Percentiles rank a stretch among this genome's conserved stretches.
Conservation (phyloP, 2,888 invertebrate genomes). For the Podotricha telesiphe region DNA sequence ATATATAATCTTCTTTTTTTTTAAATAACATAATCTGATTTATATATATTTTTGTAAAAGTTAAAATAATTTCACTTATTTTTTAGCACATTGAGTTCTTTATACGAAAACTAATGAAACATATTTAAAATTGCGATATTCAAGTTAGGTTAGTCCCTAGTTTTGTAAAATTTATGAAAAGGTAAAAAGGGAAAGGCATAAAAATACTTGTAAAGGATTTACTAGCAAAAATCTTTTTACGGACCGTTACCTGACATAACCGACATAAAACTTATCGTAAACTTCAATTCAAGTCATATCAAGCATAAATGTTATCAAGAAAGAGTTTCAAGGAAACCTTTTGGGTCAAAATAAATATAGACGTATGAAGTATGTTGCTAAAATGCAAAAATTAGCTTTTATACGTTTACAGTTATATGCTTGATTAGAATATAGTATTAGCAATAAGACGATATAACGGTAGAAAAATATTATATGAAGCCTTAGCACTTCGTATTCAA, state of each 20-base stretch:
- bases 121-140: neutral
- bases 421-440: no score
- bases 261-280: conserved; percentile 40
- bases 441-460: no score
- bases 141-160: neutral
- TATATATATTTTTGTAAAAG: neutral
- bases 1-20: conserved; percentile 2
- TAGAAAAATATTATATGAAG: no score
- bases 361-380: neutral
- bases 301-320: conserved; percentile 32
- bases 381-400: no score
- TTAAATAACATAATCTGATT: neutral
- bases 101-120: neutral
- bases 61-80: neutral
- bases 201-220: conserved; percentile 29
- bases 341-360: conserved; percentile 1
- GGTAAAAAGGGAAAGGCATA: conserved; percentile 21
- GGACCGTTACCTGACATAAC: conserved; percentile 29
- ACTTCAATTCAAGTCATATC: conserved; percentile 36
- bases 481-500: no score
- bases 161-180: conserved; percentile 21
- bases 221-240: conserved; percentile 28
- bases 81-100: neutral
- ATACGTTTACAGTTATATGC: no score
- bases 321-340: conserved; percentile 15